Evolutionary conservation across 30 jellyfish, hydroid and myxozoan species (phyloP), one percentile per base, ranked within the genome.

Genomic region (Nemopilema nomurai): DNA sequence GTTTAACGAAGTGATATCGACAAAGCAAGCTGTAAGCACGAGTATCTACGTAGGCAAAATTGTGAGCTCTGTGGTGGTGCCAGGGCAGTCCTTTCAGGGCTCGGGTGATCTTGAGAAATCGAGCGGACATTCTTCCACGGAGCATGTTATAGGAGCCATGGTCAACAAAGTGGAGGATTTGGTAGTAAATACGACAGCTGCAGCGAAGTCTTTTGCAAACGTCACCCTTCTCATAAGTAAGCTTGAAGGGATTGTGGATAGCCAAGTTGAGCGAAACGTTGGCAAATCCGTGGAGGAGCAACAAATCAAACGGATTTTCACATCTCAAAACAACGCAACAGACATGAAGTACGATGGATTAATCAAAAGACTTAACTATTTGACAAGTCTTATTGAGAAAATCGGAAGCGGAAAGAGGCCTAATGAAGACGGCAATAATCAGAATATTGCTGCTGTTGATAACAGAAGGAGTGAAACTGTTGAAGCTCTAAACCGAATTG

Each of bases 191-290:
- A 80, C 86, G 22, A 64, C 90, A 8, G 62, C 75, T 21, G 90
- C 91, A 13, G 96, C 83, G 8, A 80, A 73, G 20, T 88, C 91
- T 4, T 80, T 88, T 27, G 49, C 72, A 1, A 73, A 88, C 24
- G 57, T 80, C 0, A 88, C 96, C 9, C 27, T 69, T 4, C 84
- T 88, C 1, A 67, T 80, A 13, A 51, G 41, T 28, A 88, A 71
- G 85, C 78, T 80, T 1, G 88, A 88, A 28, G 83, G 49, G 9
- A 30, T 88, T 49, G 79, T 79, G 51, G 81, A 79, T 62, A 67
- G 49, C 53, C 74, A 83, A 24, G 41, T 72, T 25, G n/a, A 74
- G 26, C 19, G 17, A 62, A 76, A 62, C 50, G 50, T 28, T 22
- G 52, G 24, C 8, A 51, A 62, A 9, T 20, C 77, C 8, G 83